These are phyloP conservation scores for Alces alces DNA, from an alignment of 2,113 vertebrate genomes.

Conservation along the genomic window DNA sequence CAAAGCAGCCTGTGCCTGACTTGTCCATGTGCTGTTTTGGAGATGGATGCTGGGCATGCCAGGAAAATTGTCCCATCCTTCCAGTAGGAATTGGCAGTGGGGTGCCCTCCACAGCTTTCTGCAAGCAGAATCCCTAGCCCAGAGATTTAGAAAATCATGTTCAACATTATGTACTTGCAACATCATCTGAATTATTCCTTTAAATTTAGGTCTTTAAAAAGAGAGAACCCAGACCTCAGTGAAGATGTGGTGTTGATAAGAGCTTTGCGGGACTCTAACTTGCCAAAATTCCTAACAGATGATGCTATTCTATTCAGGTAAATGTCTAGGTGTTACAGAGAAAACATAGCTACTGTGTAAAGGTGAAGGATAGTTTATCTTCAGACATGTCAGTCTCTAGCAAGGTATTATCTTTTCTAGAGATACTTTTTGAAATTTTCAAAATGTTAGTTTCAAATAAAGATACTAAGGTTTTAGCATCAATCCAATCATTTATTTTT, in stretches of 20 bases:
- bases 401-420: neutral
- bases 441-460: neutral
- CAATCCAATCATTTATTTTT: neutral
- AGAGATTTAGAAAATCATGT: neutral
- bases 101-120: neutral
- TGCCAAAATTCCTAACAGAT: slow-evolving; percentile 89
- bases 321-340: neutral
- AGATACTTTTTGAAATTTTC: neutral
- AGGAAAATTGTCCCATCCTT: neutral
- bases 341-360: neutral
- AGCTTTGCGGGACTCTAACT: slow-evolving; percentile 89
- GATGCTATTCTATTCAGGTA: slow-evolving; percentile 87
- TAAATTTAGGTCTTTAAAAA: slow-evolving; percentile 85
- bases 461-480: neutral
- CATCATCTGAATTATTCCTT: neutral
- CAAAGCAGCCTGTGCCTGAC: neutral
- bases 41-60: rapidly evolving
- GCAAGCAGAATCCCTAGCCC: neutral
- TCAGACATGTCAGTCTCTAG: neutral
- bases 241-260: slow-evolving; percentile 90
- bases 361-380: neutral
- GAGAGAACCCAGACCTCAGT: slow-evolving; percentile 84
- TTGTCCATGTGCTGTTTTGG: neutral
- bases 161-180: neutral
- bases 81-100: neutral